Percentiles rank a stretch among this genome's conserved stretches.
Evolutionary conservation across 2,888 invertebrate species (phyloP).

Genomic region (Andrena dorsata): DNA sequence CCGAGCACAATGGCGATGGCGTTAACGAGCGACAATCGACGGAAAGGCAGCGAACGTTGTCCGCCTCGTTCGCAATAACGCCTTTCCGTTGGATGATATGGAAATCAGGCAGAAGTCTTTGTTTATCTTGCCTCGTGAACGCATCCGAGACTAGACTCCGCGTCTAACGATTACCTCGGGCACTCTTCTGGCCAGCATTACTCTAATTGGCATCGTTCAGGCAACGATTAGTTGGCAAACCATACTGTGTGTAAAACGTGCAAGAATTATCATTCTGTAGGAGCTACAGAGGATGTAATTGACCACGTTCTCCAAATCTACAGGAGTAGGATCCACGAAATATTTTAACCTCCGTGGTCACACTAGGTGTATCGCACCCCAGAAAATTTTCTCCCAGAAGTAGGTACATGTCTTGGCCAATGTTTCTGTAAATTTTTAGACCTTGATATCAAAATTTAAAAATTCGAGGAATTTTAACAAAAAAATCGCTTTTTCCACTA

Average conservation of each 20-base stretch:
- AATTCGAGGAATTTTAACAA: no score
- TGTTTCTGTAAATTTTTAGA: no score
- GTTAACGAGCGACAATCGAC: constrained; percentile 69
- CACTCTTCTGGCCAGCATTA: constrained; percentile 42
- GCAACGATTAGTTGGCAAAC: constrained; percentile 52
- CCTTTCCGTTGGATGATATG: constrained; percentile 38
- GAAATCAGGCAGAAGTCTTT: background rate
- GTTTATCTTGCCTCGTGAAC: background rate
- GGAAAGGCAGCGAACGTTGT: constrained; percentile 48
- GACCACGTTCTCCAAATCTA: constrained; percentile 15
- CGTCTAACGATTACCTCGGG: constrained; percentile 14
- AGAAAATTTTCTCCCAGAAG: no score
- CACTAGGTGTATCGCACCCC: no score
- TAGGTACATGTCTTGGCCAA: no score
- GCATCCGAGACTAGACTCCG: background rate
- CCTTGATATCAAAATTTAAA: no score
- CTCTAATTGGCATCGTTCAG: constrained; percentile 52
- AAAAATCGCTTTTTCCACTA: no score
- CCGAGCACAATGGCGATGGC: constrained; percentile 66
- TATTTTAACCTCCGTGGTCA: no score
- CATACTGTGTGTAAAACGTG: constrained; percentile 17
- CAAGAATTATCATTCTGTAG: constrained; percentile 45
- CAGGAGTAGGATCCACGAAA: no score
- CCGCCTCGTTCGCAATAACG: constrained; percentile 56
- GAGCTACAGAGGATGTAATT: constrained; percentile 54